Evolutionary conservation across 1,140 invertebrate species (phyloP).

Genomic region (Cardiocondyla obscurior): DNA sequence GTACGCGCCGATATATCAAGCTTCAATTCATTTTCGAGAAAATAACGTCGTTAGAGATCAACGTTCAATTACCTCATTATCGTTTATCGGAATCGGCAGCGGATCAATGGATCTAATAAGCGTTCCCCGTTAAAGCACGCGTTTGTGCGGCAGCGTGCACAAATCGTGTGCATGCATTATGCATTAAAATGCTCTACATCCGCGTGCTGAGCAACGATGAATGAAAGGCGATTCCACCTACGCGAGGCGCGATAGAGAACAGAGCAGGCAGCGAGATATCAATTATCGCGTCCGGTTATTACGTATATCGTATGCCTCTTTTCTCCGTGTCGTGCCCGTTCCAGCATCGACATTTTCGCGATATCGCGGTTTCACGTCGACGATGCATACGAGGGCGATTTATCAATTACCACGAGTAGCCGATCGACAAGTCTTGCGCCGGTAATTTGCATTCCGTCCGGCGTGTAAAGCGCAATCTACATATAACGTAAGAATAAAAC

Average conservation of each 20-base stretch:
- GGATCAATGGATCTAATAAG: constrained; percentile 50
- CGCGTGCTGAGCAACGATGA: constrained; percentile 55
- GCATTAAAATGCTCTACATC: constrained; percentile 62
- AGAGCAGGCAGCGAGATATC: constrained; percentile 70
- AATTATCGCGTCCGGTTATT: constrained; percentile 78
- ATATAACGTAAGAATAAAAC: not conserved
- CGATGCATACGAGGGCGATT: constrained; percentile 2
- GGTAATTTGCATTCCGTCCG: not conserved
- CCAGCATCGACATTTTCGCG: constrained; percentile 8
- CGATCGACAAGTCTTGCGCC: not conserved
- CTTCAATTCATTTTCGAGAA: constrained; percentile 20
- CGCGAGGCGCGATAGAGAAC: constrained; percentile 71
- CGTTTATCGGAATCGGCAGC: constrained; percentile 18
- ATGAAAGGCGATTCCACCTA: constrained; percentile 72
- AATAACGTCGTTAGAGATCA: constrained; percentile 39
- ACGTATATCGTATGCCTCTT: constrained; percentile 32
- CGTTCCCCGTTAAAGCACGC: constrained; percentile 21
- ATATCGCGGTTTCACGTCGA: constrained; percentile 25
- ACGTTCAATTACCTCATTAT: constrained; percentile 41
- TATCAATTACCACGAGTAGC: constrained; percentile 24
- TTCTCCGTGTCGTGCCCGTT: constrained; percentile 14
- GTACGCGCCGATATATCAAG: constrained; percentile 1
- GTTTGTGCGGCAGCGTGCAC: constrained; percentile 7
- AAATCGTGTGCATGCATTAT: constrained; percentile 55
- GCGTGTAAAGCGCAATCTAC: not conserved